phyloP scores from a whole-genome alignment of 2,888 invertebrate species.

The Penaeus monodon region DNA sequence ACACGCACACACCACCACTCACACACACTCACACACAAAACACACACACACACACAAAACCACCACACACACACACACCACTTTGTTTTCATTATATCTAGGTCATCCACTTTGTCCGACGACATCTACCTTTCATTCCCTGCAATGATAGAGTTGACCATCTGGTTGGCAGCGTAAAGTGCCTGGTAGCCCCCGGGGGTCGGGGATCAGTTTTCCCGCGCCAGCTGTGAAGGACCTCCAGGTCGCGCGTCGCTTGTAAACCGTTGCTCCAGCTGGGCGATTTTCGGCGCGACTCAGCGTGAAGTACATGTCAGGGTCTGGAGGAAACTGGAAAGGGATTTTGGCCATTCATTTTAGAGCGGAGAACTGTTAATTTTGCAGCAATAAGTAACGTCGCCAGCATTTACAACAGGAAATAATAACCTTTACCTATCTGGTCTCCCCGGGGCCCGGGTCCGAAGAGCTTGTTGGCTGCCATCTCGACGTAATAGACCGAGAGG shows the following conservation, averaged over 20 bases:
- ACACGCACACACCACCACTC: too few relatives aligned
- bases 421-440: constrained; percentile 76
- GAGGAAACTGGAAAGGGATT: constrained; percentile 67
- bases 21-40: too few relatives aligned
- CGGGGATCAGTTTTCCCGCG: constrained; percentile 73
- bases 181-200: constrained; percentile 71
- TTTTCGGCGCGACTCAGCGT: constrained; percentile 69
- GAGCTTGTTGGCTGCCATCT: constrained; percentile 73
- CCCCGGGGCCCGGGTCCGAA: constrained; percentile 89
- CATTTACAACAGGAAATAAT: background rate
- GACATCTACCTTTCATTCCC: constrained; percentile 66
- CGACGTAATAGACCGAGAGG: constrained; percentile 33
- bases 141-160: constrained; percentile 70
- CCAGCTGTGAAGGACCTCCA: constrained; percentile 79
- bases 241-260: constrained; percentile 67
- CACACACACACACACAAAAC: too few relatives aligned
- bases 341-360: too few relatives aligned
- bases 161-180: constrained; percentile 71
- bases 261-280: constrained; percentile 70
- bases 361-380: too few relatives aligned
- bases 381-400: too few relatives aligned
- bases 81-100: too few relatives aligned
- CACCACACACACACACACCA: too few relatives aligned
- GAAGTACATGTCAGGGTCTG: constrained; percentile 69
- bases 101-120: background rate